These are phyloP conservation scores for Agrenia bidenticulata DNA, from an alignment of 2,888 invertebrate species.

Conservation along the genomic window DNA sequence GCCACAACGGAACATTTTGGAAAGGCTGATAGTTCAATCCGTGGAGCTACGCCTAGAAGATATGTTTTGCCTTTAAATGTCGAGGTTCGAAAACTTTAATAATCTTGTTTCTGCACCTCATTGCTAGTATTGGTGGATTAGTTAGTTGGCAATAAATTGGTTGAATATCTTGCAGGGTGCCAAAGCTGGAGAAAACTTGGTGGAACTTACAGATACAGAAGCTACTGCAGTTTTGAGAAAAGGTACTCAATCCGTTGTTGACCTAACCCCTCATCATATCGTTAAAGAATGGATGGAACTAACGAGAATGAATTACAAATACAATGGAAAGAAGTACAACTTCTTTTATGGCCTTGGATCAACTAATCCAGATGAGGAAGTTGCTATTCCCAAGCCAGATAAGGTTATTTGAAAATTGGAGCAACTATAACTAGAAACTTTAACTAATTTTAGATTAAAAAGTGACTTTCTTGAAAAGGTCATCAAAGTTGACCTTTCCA, in stretches of 20 bases:
- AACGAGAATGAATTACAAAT: slow-evolving; percentile 59
- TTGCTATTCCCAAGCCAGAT: slow-evolving; percentile 9
- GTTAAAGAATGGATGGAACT: slow-evolving; percentile 57
- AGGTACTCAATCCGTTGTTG: slow-evolving; percentile 25
- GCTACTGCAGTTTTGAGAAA: slow-evolving; percentile 34
- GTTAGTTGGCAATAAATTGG: too few relatives aligned
- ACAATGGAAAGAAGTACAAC: slow-evolving; percentile 58
- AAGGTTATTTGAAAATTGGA: slow-evolving; percentile 34
- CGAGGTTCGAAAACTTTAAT: too few relatives aligned
- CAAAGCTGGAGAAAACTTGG: slow-evolving; percentile 34
- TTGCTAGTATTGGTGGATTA: too few relatives aligned
- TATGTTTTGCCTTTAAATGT: slow-evolving; percentile 49
- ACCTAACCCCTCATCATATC: slow-evolving; percentile 43
- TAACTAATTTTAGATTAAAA: too few relatives aligned
- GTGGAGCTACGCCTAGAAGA: slow-evolving; percentile 37
- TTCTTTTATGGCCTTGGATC: slow-evolving; percentile 59
- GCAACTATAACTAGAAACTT: too few relatives aligned
- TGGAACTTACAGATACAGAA: slow-evolving; percentile 18
- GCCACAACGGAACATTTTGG: background rate
- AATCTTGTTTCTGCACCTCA: too few relatives aligned
- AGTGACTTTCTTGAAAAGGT: slow-evolving; percentile 55
- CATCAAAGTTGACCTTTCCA: slow-evolving; percentile 57
- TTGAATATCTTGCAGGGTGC: slow-evolving; percentile 33
- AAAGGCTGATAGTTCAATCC: background rate
- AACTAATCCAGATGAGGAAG: slow-evolving; percentile 50